Percentiles rank a stretch among this genome's conserved stretches.
Evolutionary conservation across 2,888 invertebrate species (phyloP).

Genomic region (Drosophila aldrichi): DNA sequence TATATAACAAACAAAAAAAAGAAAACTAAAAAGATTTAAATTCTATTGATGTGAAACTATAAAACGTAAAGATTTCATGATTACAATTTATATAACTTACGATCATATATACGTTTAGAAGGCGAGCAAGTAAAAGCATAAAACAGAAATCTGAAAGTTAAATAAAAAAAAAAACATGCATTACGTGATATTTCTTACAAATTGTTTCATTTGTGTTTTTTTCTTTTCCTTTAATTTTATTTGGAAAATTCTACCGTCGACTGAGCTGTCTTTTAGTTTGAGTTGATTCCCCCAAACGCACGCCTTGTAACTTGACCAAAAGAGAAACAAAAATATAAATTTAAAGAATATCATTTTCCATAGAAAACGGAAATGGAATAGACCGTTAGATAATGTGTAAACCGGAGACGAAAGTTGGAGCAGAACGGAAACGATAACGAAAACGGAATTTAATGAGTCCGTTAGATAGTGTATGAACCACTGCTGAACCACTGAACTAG

Average conservation of each 20-base stretch:
- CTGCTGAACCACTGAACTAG: constrained; percentile 15
- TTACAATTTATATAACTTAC: constrained; percentile 33
- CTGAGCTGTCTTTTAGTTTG: constrained; percentile 11
- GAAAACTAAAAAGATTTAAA: constrained; percentile 4
- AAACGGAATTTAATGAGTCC: constrained; percentile 5
- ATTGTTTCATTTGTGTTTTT: constrained; percentile 58
- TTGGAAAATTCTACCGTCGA: constrained; percentile 2
- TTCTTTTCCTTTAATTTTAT: constrained; percentile 8
- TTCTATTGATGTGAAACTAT: constrained; percentile 48
- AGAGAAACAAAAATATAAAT: constrained; percentile 5
- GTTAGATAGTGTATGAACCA: constrained; percentile 32
- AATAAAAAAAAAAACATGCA: constrained; percentile 65
- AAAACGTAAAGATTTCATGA: constrained; percentile 40
- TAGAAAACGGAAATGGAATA: constrained; percentile 2
- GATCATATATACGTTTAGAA: constrained; percentile 32
- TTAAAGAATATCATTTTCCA: constrained; percentile 8
- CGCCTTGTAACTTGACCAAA: constrained; percentile 75
- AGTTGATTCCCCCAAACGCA: constrained; percentile 26
- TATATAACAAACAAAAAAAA: constrained; percentile 23
- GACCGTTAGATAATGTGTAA: constrained; percentile 9
- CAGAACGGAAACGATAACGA: constrained; percentile 9
- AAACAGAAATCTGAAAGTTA: constrained; percentile 51
- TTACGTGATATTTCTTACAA: constrained; percentile 80
- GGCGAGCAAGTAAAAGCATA: constrained; percentile 33
- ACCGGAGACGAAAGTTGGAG: constrained; percentile 5